Base-by-base conservation (phyloP, 2,888 invertebrate species). In the Hemicrepidius hirtus region DNA sequence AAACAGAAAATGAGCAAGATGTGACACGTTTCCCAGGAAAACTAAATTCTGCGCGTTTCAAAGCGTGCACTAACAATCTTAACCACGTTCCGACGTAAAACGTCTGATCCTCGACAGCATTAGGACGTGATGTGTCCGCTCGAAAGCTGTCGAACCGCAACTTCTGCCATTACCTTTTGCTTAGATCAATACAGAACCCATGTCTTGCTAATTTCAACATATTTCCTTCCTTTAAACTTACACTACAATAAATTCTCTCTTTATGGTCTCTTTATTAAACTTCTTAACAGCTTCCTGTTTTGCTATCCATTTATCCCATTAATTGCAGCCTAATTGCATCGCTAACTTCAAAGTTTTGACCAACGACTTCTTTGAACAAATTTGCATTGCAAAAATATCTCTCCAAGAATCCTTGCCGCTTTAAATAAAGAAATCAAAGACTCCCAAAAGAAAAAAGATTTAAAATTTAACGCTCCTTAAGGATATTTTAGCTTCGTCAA, bases 61-160 rank as follows among this genome's bases (percentile, higher is more conserved):
- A 41, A 66, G 63, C 16, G 67, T 24, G 62, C 53, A 46, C 66
- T 67, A 67, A 67, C 67, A 67, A 71, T 55, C 66, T 71, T 71
- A 67, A 50, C 49, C 62, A 55, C 66, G 66, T 71, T 46, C 44
- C 62, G 20, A 28, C 53, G 62, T 62, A 71, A 65, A 67, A 71
- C 50, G 50, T 67, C 62, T 67, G 67, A 71, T 71, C 67, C 46
- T 67, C 57, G 67, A 67, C 55, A 62, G 67, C 60, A 67, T 71
- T 71, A 62, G 66, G 62, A 71, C 71, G 71, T 67, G 71, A 71
- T 62, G 62, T 71, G 66, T 62, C 66, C 59, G 49, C 35, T 55
- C 41, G 50, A 66, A 65, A 71, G 65, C 67, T 67, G 66, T 66
- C 71, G 62, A 71, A 71, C 67, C 71, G 50, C 71, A 65, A 41